phyloP scores from a whole-genome alignment of 1,140 invertebrate genomes.

The Frieseomelitta varia region DNA sequence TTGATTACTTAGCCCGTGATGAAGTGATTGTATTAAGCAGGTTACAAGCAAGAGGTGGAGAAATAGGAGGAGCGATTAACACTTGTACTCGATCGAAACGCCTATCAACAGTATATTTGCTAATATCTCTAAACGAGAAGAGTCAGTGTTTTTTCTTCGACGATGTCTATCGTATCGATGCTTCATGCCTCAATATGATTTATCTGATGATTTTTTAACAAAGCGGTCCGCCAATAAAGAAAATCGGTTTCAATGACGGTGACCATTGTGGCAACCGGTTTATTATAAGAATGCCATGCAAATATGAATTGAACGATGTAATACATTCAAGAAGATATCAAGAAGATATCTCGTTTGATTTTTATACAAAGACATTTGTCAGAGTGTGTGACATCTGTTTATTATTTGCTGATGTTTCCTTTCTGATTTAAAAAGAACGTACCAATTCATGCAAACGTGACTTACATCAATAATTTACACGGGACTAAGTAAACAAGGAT shows the following conservation, averaged over 20 bases:
- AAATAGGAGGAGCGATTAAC: conserved; percentile 1
- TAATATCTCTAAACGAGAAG: conserved; percentile 22
- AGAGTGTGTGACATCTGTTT: neutral
- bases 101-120: neutral
- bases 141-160: neutral
- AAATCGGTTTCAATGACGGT: neutral
- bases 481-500: neutral
- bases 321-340: neutral
- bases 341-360: neutral
- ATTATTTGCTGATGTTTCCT: neutral
- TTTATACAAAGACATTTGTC: neutral
- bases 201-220: neutral
- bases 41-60: conserved; percentile 3
- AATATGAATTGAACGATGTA: neutral
- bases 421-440: neutral
- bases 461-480: neutral
- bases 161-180: neutral
- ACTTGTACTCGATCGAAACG: conserved; percentile 7
- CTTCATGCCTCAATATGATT: neutral
- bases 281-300: neutral
- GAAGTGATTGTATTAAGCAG: neutral
- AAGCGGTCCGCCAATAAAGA: neutral
- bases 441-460: neutral
- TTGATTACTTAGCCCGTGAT: neutral
- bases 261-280: neutral